These are phyloP conservation scores for Scaptomyza flava DNA, from an alignment of 2,888 invertebrate genomes.

Conservation along the genomic window DNA sequence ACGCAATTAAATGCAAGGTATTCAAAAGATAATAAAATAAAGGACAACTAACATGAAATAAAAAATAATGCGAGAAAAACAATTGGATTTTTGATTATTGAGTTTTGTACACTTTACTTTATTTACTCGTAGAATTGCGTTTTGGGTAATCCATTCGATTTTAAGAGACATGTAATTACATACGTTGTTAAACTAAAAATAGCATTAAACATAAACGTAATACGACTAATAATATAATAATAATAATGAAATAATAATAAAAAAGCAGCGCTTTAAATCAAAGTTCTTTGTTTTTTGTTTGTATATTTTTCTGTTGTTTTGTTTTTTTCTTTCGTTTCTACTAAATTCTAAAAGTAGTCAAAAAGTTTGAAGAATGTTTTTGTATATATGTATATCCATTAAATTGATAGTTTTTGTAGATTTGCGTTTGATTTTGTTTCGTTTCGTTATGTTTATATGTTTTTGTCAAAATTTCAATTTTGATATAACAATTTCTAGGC, in stretches of 20 bases:
- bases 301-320: slow-evolving; percentile 6
- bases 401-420: slow-evolving; percentile 11
- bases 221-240: slow-evolving; percentile 50
- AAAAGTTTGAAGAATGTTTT: slow-evolving; percentile 51
- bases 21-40: neutral
- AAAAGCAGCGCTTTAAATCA: slow-evolving; percentile 66
- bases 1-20: neutral
- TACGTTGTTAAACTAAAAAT: slow-evolving; percentile 58
- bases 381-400: slow-evolving; percentile 29
- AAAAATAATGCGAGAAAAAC: slow-evolving; percentile 8
- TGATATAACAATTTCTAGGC: slow-evolving; percentile 34
- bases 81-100: slow-evolving; percentile 6
- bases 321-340: slow-evolving; percentile 11
- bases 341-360: slow-evolving; percentile 29
- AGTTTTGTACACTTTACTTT: slow-evolving; percentile 57
- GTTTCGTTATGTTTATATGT: slow-evolving; percentile 17
- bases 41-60: neutral
- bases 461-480: slow-evolving; percentile 20
- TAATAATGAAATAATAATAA: slow-evolving; percentile 38
- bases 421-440: slow-evolving; percentile 26
- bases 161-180: slow-evolving; percentile 54
- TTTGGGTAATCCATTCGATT: slow-evolving; percentile 36
- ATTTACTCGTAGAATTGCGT: slow-evolving; percentile 43
- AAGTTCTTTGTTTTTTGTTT: slow-evolving; percentile 41
- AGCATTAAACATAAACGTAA: slow-evolving; percentile 69